Base-by-base conservation (phyloP, 2,797 vertebrate species). In the Sebastes melanostomus region DNA sequence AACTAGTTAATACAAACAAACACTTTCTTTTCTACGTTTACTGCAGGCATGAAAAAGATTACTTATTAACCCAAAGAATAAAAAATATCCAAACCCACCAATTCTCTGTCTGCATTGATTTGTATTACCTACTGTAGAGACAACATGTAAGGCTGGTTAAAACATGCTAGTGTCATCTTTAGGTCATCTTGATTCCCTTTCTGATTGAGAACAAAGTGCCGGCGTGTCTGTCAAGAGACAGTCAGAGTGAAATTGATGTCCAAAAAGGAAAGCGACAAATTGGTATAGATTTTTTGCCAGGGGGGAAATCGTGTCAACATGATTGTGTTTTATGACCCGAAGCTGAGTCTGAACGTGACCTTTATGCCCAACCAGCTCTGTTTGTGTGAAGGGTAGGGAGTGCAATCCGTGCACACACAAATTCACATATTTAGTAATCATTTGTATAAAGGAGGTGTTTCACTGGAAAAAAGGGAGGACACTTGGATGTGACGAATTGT, bases 251-350 rank as follows among this genome's bases (percentile, higher is more conserved):
- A 84, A 81, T 6, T 79, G 61, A 83, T 75, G 78, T 72, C 27
- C 69, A 72, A 86, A 92, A 89, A 84, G 66, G 70, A 91, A 88
- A 89, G 80, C 36, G 72, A 83, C 83, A 86, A 88, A 91, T 76
- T 81, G 72, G 72, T 91, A 92, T 92, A 52, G 92, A 92, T 93
- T 92, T 91, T 86, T 88, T 83, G 55, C 81, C 77, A 36, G 10
- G n/a, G 75, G 82, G 88, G 69, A 87, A 91, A 89, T 42, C 84
- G 83, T 88, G 87, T 89, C 81, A 84, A 91, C 79, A 88, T 81
- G 36, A 85, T 74, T 82, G 76, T 85, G 86, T 77, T 82, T 70
- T 20, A 66, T 90, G 88, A 83, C 79, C 90, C 61, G 12, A 73
- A 75, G 80, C 80, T 20, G 54, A 88, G 52, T 82, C 75, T 90